Conservation (phyloP, 2,113 vertebrate genomes). For the Malurus elegans region DNA sequence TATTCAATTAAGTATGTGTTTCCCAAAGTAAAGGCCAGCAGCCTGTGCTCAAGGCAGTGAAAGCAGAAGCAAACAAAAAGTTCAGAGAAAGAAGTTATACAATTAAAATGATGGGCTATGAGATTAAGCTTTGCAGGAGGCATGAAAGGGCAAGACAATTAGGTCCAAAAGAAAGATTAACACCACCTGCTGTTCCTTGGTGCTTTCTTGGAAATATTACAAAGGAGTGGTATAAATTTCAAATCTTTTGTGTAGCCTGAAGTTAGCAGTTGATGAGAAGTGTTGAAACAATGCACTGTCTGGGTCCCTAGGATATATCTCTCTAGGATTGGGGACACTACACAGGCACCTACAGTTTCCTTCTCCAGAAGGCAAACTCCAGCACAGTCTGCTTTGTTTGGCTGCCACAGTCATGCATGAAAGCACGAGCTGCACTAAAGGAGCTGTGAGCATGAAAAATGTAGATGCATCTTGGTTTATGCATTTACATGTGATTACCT, state of each 20-base stretch:
- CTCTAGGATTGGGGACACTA: background rate
- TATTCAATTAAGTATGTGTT: background rate
- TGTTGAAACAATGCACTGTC: background rate
- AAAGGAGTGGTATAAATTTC: background rate
- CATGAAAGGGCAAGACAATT: background rate
- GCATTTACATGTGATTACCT: background rate
- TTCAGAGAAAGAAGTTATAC: background rate
- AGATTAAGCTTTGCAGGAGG: background rate
- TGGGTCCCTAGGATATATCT: background rate
- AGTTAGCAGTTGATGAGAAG: background rate
- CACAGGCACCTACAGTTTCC: background rate
- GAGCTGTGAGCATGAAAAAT: background rate
- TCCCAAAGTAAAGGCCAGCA: background rate
- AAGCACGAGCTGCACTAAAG: background rate
- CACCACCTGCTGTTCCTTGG: background rate
- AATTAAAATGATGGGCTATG: background rate
- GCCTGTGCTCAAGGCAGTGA: background rate
- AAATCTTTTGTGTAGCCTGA: background rate
- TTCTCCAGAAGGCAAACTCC: background rate
- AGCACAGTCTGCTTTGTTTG: rapidly evolving
- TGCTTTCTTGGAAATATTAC: background rate
- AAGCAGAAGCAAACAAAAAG: background rate
- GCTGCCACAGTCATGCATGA: background rate
- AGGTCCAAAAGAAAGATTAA: background rate
- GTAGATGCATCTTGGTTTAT: background rate